These are phyloP conservation scores for Sandelia bainsii DNA, from an alignment of 2,797 vertebrate genomes.

Conservation along the genomic window DNA sequence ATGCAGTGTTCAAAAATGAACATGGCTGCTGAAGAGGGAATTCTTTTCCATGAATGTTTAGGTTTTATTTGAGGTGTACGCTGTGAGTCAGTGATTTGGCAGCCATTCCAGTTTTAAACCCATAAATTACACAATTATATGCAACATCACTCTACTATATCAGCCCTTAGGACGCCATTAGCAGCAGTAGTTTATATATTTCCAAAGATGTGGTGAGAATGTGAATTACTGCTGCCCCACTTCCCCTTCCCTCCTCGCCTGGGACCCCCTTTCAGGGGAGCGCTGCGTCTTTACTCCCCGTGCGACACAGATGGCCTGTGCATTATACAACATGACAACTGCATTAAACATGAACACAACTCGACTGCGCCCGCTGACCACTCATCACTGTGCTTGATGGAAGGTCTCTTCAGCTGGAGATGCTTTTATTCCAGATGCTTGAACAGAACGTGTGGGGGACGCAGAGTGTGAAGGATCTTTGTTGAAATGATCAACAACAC, in stretches of 20 bases:
- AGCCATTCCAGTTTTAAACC: slow-evolving; percentile 14
- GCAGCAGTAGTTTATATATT: slow-evolving; percentile 37
- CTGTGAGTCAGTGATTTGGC: background rate
- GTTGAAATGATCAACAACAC: background rate
- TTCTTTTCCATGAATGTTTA: background rate
- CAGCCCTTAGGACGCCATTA: slow-evolving; percentile 53
- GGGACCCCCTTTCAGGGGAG: slow-evolving; percentile 51
- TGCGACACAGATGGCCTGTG: slow-evolving; percentile 57
- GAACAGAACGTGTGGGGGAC: background rate
- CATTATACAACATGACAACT: slow-evolving; percentile 58
- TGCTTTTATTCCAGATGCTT: slow-evolving; percentile 40
- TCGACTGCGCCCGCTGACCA: background rate
- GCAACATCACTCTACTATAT: background rate
- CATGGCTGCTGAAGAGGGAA: background rate
- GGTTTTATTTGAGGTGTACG: background rate
- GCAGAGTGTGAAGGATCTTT: background rate
- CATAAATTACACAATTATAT: background rate
- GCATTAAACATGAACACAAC: slow-evolving; percentile 45
- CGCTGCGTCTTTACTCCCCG: slow-evolving; percentile 43
- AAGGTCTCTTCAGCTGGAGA: background rate
- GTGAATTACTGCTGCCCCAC: slow-evolving; percentile 73
- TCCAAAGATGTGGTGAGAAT: slow-evolving; percentile 64
- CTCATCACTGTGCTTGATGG: background rate
- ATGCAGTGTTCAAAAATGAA: background rate
- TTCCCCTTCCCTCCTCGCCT: slow-evolving; percentile 55